Evolutionary conservation across 2,797 vertebrate species (phyloP).

Genomic region (Hippoglossus hippoglossus): DNA sequence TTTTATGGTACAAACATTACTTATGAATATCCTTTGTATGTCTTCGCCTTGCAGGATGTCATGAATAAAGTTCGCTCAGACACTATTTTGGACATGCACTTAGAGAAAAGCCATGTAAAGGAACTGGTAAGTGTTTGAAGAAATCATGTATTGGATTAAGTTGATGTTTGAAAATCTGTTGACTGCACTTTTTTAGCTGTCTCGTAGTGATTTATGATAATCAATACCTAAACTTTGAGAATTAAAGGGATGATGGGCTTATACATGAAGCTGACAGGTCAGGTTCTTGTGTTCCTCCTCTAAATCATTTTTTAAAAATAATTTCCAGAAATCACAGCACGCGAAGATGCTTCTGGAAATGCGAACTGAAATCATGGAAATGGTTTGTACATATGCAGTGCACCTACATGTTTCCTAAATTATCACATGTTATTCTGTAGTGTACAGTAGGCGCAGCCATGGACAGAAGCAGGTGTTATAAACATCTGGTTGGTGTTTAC

Average conservation of each 20-base stretch:
- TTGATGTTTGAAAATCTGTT: neutral
- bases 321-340: constrained; percentile 88
- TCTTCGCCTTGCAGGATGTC: constrained; percentile 86
- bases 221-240: neutral
- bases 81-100: constrained; percentile 90
- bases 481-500: neutral
- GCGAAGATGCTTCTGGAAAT: constrained; percentile 91
- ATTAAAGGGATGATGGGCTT: neutral
- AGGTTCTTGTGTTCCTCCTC: neutral
- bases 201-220: neutral
- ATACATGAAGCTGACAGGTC: too few species aligned
- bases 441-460: neutral
- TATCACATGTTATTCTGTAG: neutral
- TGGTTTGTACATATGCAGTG: constrained; percentile 86
- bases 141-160: neutral
- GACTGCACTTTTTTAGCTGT: neutral
- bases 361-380: constrained; percentile 90
- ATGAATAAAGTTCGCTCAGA: constrained; percentile 91
- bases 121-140: constrained; percentile 88
- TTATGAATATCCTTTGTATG: neutral
- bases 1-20: neutral
- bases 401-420: neutral
- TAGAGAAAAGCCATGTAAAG: constrained; percentile 94
- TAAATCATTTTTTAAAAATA: neutral
- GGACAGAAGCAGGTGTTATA: neutral